Percentiles rank a stretch among this genome's conserved stretches.
These are phyloP conservation scores for Caenorhabditis briggsae DNA, from an alignment of 1,140 invertebrate species.

Conservation along the genomic window DNA sequence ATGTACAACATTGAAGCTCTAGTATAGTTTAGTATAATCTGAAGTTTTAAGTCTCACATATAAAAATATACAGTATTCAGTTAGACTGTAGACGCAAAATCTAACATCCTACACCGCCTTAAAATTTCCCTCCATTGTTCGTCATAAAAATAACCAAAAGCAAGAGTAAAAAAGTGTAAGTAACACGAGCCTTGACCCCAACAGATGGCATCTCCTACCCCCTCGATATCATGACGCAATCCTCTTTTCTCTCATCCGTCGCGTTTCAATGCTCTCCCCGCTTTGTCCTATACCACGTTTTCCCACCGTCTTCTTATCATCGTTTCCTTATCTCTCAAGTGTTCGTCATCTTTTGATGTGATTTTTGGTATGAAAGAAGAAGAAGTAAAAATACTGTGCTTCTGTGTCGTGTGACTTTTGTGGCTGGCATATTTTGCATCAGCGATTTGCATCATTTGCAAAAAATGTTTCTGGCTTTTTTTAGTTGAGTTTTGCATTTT, in stretches of 20 bases:
- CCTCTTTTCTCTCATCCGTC: too few species aligned
- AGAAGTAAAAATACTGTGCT: not conserved
- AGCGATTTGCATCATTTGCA: constrained; percentile 2
- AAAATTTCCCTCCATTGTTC: not conserved
- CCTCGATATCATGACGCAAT: constrained; percentile 10
- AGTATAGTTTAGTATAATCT: too few species aligned
- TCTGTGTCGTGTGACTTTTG: constrained; percentile 8
- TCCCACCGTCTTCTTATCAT: too few species aligned
- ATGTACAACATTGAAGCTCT: too few species aligned
- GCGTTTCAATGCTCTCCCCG: constrained; percentile 18
- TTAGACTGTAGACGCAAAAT: too few species aligned
- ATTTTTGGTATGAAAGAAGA: constrained; percentile 27
- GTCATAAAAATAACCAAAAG: not conserved
- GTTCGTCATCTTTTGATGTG: constrained; percentile 7
- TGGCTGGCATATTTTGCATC: not conserved
- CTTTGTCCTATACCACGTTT: not conserved
- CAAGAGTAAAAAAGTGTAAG: not conserved
- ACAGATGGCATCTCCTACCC: not conserved
- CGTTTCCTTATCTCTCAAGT: not conserved
- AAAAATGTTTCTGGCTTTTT: not conserved
- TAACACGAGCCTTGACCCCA: constrained; percentile 44
- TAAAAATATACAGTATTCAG: too few species aligned
- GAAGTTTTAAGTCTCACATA: too few species aligned
- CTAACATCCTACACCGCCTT: not conserved
- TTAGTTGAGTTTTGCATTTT: not conserved